Conservation (phyloP, 2,888 invertebrate genomes). For the Polyommatus icarus region DNA sequence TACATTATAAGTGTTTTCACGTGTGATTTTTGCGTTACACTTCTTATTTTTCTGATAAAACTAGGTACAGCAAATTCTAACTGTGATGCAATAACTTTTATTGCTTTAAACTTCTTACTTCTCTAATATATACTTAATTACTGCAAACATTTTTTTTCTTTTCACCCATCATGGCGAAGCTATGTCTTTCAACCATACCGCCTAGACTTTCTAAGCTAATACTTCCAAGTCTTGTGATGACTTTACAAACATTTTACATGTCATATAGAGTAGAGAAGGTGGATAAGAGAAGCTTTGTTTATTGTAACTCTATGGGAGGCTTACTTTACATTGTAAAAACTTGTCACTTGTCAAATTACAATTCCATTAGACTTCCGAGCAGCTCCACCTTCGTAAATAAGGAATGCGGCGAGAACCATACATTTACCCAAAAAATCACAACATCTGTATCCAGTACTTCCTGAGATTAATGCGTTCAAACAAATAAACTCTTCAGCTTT, state of each 20-base stretch:
- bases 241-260: too few species aligned
- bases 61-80: neutral
- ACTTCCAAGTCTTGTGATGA: too few species aligned
- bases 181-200: too few species aligned
- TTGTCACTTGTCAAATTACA: neutral
- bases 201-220: too few species aligned
- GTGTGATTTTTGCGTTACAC: neutral
- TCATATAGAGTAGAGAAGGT: too few species aligned
- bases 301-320: too few species aligned
- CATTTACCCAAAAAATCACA: neutral
- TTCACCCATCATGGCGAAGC: too few species aligned
- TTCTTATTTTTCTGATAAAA: neutral
- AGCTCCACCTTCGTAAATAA: neutral
- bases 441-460: too few species aligned
- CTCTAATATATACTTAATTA: neutral
- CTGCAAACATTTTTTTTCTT: neutral
- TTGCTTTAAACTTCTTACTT: neutral
- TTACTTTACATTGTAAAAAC: neutral
- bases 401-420: neutral
- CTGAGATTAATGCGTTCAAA: too few species aligned
- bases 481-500: too few species aligned
- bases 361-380: neutral
- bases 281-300: too few species aligned
- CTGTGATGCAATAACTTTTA: too few species aligned
- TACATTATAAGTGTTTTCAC: conserved; percentile 21